These are phyloP conservation scores for Gambusia holbrooki DNA, from an alignment of 2,113 vertebrate genomes.

Conservation along the genomic window DNA sequence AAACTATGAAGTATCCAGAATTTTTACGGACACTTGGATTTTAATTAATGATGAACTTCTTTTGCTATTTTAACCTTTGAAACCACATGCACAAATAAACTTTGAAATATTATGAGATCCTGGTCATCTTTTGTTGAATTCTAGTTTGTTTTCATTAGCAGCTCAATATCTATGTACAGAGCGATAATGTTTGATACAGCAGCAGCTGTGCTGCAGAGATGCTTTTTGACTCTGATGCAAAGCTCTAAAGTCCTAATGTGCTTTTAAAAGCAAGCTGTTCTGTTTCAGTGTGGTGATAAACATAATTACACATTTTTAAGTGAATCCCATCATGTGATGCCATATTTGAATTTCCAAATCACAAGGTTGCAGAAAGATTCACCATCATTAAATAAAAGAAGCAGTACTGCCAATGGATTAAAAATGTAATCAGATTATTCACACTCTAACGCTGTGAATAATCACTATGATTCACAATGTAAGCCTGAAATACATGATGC, in stretches of 20 bases:
- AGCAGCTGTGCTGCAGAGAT: slow-evolving; percentile 5
- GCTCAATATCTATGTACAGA: slow-evolving; percentile 2
- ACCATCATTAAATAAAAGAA: slow-evolving; percentile 41
- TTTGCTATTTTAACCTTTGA: not conserved
- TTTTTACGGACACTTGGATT: not conserved
- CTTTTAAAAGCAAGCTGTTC: slow-evolving; percentile 7
- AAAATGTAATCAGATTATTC: too few species aligned
- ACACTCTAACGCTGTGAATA: too few species aligned
- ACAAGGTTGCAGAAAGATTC: slow-evolving; percentile 23
- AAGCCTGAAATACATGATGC: too few species aligned
- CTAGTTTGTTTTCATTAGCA: not conserved
- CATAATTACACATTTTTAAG: slow-evolving; percentile 6
- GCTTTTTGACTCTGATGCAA: slow-evolving; percentile 5
- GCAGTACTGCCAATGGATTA: too few species aligned
- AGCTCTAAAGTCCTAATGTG: not conserved
- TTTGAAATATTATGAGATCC: not conserved
- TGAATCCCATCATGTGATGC: slow-evolving; percentile 1
- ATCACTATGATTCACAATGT: too few species aligned
- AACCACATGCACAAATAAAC: not conserved
- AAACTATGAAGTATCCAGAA: not conserved
- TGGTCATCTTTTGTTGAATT: not conserved
- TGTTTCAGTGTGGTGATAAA: slow-evolving; percentile 19
- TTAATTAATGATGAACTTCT: not conserved
- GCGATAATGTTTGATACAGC: slow-evolving; percentile 2
- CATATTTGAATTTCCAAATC: slow-evolving; percentile 16